Conservation (phyloP, 2,113 vertebrate genomes). For the Otus sunia region DNA sequence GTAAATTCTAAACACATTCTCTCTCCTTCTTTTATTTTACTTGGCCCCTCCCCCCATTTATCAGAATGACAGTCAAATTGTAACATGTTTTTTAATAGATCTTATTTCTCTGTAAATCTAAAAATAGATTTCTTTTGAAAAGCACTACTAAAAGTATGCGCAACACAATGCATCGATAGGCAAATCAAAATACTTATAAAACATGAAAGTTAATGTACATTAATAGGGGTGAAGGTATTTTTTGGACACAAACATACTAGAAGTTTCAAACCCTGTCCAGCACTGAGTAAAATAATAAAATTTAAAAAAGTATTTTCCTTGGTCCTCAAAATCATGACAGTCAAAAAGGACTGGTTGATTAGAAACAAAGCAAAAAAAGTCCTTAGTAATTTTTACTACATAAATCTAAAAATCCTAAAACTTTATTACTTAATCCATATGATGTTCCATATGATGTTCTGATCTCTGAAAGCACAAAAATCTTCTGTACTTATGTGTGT, state of each 20-base stretch:
- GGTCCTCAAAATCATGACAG: neutral
- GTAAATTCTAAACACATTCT: neutral
- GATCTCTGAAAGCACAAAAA: neutral
- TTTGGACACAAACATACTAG: neutral
- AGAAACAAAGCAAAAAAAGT: neutral
- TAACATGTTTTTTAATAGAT: neutral
- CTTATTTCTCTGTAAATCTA: neutral
- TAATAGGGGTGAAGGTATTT: neutral
- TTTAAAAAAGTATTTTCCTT: neutral
- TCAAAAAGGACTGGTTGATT: neutral
- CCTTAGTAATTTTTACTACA: neutral
- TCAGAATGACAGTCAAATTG: neutral
- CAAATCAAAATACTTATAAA: neutral
- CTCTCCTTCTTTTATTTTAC: neutral
- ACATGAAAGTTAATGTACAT: neutral
- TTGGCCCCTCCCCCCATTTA: accelerated
- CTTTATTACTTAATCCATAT: neutral
- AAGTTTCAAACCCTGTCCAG: neutral
- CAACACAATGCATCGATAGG: neutral
- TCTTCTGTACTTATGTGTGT: neutral
- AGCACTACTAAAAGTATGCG: neutral
- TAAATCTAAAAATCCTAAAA: neutral
- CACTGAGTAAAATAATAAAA: neutral
- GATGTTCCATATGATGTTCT: neutral
- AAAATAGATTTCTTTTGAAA: neutral